phyloP scores from a whole-genome alignment of 2,797 vertebrate genomes.

The Catharus ustulatus region DNA sequence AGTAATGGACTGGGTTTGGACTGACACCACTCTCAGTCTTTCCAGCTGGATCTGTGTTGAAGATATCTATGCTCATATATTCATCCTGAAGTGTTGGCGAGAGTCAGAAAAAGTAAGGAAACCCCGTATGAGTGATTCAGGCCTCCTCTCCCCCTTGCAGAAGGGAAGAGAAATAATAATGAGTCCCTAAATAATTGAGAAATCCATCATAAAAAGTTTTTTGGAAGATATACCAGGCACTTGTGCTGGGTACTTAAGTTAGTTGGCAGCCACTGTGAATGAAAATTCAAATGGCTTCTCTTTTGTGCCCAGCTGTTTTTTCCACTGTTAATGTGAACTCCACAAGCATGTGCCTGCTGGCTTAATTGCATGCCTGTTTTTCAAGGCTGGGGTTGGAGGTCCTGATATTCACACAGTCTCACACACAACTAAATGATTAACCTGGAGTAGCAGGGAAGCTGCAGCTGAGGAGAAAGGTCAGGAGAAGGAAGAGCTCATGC shows the following conservation, averaged over 20 bases:
- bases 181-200: not conserved
- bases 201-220: not conserved
- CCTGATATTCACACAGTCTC: not conserved
- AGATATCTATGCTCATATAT: constrained; percentile 99
- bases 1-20: constrained; percentile 99
- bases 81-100: constrained; percentile 98
- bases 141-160: not conserved
- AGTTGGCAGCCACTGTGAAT: fast-evolving
- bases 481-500: not conserved
- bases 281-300: not conserved
- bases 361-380: not conserved
- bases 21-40: constrained; percentile 95
- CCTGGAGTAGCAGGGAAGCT: not conserved
- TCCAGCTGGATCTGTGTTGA: constrained; percentile 99
- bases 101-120: constrained; percentile 95
- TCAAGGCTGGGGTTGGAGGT: not conserved
- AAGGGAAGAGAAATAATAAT: not conserved
- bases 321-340: not conserved
- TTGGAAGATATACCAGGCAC: not conserved
- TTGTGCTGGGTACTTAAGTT: not conserved
- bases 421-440: not conserved
- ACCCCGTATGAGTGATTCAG: not conserved
- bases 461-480: not conserved
- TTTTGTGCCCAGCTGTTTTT: constrained; percentile 2
- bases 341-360: not conserved